Base-by-base conservation (phyloP, 1,140 invertebrate genomes). In the Drosophila bifasciata region DNA sequence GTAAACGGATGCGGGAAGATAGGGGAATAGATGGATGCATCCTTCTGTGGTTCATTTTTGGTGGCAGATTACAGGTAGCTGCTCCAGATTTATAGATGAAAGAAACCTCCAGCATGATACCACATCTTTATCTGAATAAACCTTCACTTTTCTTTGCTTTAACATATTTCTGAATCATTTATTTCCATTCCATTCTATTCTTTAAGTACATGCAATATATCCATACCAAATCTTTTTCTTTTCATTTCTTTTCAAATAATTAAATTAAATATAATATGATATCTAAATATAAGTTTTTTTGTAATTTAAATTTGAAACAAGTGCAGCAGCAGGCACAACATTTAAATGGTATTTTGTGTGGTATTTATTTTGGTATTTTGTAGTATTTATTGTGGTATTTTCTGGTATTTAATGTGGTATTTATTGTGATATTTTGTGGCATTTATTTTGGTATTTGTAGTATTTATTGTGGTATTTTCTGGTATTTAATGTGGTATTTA, bases 261-360 rank as follows among this genome's bases (percentile, higher is more conserved):
- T 36, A 36, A 36, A 36, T 36, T 36, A 55, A 68, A 67, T 68
- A 68, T 55, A 67, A 67, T 40, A 66, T 53, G 28, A 16, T 66
- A 6, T 46, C 64, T 68, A 68, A 48, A 40, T 16, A 40, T 45
- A 55, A 32, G 39, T 63, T 19, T 43, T 43, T 21, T 50, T 64
- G 28, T 45, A 44, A 68, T 48, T 48, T 49, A 28, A 28, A 64
- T 68, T 4, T 67, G 19, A 55, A 68, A 68, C 64, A 68, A 63
- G 64, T 68, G 64, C 64, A 48, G 32, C 43, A 36, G 32, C 32
- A 36, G 32, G 62, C 64, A 68, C 64, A 68, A 68, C 64, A 68
- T 68, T 68, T 46, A 46, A n/a, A 55, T 68, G 39, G 48, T 68
- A 79, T 60, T 66, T 58, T 32, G 45, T 76, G 44, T 59, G 71